phyloP scores from a whole-genome alignment of 2,888 invertebrate species.

The Eilema depressum region DNA sequence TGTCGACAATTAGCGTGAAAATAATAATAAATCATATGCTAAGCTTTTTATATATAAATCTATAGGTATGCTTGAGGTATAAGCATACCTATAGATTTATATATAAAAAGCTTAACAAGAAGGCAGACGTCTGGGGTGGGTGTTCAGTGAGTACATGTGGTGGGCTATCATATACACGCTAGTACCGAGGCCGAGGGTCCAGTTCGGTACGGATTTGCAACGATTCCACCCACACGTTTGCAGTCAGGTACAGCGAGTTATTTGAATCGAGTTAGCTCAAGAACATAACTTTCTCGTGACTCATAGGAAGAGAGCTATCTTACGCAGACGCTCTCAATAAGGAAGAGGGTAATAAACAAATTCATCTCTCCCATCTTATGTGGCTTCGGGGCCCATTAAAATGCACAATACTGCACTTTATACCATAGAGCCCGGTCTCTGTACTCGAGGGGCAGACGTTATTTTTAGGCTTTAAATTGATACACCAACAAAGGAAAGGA shows the following conservation, averaged over 20 bases:
- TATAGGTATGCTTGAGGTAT: no score
- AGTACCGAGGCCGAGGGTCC: slow-evolving; percentile 38
- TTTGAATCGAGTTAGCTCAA: slow-evolving; percentile 79
- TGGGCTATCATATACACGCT: slow-evolving; percentile 36
- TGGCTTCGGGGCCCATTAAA: slow-evolving; percentile 82
- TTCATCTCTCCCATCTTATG: slow-evolving; percentile 86
- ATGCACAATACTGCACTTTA: slow-evolving; percentile 86
- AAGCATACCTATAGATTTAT: background rate
- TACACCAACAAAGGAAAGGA: slow-evolving; percentile 84
- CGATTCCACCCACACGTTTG: slow-evolving; percentile 56
- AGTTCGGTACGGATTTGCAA: slow-evolving; percentile 35
- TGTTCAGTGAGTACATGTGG: slow-evolving; percentile 17
- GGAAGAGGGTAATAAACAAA: slow-evolving; percentile 87
- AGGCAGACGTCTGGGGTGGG: slow-evolving; percentile 29
- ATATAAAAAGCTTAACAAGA: slow-evolving; percentile 31
- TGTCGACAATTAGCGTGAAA: slow-evolving; percentile 34
- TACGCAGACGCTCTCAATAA: slow-evolving; percentile 86
- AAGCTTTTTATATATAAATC: no score
- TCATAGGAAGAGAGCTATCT: slow-evolving; percentile 87
- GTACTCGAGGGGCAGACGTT: slow-evolving; percentile 75
- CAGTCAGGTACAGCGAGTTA: slow-evolving; percentile 71
- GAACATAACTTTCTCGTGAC: slow-evolving; percentile 86
- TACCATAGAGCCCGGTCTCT: slow-evolving; percentile 71
- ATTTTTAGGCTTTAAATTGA: slow-evolving; percentile 85
- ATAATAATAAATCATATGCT: slow-evolving; percentile 33